phyloP scores from a whole-genome alignment of 2,113 vertebrate species.

The Castor canadensis region DNA sequence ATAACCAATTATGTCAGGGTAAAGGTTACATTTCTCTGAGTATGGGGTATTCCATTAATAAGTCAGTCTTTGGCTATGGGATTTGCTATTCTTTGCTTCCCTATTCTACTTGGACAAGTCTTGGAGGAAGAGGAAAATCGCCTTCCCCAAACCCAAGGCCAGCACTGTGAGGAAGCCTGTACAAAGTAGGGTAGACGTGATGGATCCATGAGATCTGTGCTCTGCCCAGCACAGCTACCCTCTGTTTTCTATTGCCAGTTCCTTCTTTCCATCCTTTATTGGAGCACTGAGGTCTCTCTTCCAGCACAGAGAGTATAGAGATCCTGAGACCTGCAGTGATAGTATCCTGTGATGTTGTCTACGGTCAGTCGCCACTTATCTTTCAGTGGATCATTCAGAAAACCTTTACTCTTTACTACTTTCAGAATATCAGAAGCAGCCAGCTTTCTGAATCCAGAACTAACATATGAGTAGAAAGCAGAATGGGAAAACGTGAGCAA shows the following conservation, averaged over 20 bases:
- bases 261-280: neutral
- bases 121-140: neutral
- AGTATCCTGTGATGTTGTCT: neutral
- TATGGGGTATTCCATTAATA: neutral
- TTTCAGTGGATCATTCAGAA: conserved; percentile 3
- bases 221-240: neutral
- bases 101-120: neutral
- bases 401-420: too few species aligned
- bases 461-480: neutral
- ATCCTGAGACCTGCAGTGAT: neutral
- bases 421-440: neutral
- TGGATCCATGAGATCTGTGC: neutral
- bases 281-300: neutral
- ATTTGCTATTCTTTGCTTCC: neutral
- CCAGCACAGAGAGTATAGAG: neutral
- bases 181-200: neutral
- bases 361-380: neutral
- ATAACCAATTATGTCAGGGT: neutral
- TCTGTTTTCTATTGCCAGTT: neutral
- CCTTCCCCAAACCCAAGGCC: neutral
- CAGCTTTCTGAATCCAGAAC: neutral
- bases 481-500: neutral
- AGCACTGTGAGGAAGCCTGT: neutral
- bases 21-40: neutral
- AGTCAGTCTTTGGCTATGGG: neutral